Evolutionary conservation across 1,140 invertebrate species (phyloP), one percentile per base, ranked within the genome.

Genomic region (Adelges cooleyi): DNA sequence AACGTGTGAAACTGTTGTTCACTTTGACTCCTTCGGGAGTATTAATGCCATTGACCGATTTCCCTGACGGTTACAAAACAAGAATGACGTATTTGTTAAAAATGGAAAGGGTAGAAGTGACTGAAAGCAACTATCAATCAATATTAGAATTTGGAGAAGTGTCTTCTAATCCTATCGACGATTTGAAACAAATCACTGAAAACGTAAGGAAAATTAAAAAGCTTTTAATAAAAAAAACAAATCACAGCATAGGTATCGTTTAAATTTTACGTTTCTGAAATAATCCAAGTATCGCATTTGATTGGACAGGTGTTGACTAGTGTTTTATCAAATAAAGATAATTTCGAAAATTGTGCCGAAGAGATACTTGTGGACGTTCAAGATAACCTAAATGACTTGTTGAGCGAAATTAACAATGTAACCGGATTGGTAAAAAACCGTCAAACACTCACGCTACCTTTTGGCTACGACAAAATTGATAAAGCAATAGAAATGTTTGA

Each of bases 101-200:
- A 84, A 69, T 65, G 2, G 15, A 65, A 27, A 25, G 17, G 2
- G n/a, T 29, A n/a, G 11, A 46, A 52, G 75, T 86, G 9, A 74
- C 77, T 56, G 1, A 23, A 1, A 2, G n/a, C 20, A 59, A 59
- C 4, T 59, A 9, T 29, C 38, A 59, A 9, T 76, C 78, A 27
- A 73, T 78, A 1, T 70, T 92, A 8, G 79, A 86, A n/a, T 84
- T 84, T 68, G 90, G 91, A 8, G 90, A 93, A 74, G 79, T 93
- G 71, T 82, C 86, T 2, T 80, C 83, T 2, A 84, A 84, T 68
- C 84, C 88, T 0, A 75, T 93, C 1, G 87, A 90, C 65, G 87
- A 92, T 72, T 72, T 93, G 1, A 81, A 82, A 22, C 78, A 84
- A 11, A 81, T 92, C 70, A 80, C 90, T 3, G 87, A 92, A 71